phyloP scores from a whole-genome alignment of 2,113 vertebrate genomes.

The Corynorhinus townsendii region DNA sequence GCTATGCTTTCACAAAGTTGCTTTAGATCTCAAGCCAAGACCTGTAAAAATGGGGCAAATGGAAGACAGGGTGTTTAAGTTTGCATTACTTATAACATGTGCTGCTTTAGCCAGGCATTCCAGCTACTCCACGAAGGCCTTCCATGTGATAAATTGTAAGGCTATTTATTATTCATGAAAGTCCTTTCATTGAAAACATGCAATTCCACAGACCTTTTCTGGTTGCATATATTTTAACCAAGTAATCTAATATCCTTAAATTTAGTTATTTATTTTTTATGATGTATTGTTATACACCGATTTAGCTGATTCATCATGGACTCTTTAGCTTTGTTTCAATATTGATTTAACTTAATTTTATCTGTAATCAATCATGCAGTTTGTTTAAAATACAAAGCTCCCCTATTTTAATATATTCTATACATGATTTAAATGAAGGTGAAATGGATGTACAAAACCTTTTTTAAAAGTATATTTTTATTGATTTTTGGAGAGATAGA shows the following conservation, averaged over 20 bases:
- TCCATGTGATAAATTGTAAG: background rate
- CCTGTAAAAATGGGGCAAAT: background rate
- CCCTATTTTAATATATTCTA: background rate
- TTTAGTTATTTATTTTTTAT: background rate
- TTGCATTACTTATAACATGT: background rate
- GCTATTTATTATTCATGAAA: background rate
- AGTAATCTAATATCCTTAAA: background rate
- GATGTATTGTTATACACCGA: background rate
- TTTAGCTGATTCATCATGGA: background rate
- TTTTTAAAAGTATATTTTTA: background rate
- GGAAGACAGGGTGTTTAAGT: background rate
- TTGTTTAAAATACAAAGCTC: background rate
- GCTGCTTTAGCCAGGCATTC: background rate
- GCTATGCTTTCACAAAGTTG: background rate
- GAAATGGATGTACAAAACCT: background rate
- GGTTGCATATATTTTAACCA: background rate
- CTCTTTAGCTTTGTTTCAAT: background rate
- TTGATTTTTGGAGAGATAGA: no score
- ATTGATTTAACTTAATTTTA: background rate
- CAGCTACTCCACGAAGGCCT: background rate
- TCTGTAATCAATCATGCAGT: background rate
- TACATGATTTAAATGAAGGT: background rate
- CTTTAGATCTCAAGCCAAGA: background rate
- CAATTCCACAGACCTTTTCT: background rate
- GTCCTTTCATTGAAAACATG: background rate